Conservation (phyloP, 1,140 invertebrate genomes). For the Ooceraea biroi region DNA sequence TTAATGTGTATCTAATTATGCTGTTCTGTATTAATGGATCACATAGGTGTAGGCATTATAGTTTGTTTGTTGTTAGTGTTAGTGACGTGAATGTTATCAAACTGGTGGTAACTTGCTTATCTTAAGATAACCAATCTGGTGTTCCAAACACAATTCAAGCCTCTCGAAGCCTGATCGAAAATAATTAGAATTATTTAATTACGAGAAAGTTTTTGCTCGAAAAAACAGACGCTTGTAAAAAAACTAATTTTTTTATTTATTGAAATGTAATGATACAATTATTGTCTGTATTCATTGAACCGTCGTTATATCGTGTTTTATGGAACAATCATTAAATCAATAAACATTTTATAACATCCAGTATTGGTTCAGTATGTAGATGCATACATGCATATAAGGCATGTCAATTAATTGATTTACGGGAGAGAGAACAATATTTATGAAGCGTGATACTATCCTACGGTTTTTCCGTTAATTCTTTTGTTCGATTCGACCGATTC, state of each 20-base stretch:
- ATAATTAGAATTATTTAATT: neutral
- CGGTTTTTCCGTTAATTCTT: conserved; percentile 59
- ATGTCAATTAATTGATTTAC: conserved; percentile 62
- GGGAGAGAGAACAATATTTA: conserved; percentile 45
- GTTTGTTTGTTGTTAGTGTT: conserved; percentile 63
- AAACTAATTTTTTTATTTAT: conserved; percentile 29
- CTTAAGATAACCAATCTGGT: conserved; percentile 57
- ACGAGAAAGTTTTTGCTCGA: neutral
- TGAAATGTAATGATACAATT: conserved; percentile 30
- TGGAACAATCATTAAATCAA: conserved; percentile 31
- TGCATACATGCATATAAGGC: conserved; percentile 5
- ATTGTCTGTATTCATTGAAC: conserved; percentile 26
- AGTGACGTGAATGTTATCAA: conserved; percentile 55
- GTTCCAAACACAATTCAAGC: neutral
- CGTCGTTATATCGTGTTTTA: conserved; percentile 15
- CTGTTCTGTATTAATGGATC: conserved; percentile 55
- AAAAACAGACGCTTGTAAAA: neutral
- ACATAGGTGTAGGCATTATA: conserved; percentile 34
- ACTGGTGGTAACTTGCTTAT: conserved; percentile 54
- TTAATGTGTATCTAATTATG: conserved; percentile 58
- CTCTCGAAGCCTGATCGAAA: neutral
- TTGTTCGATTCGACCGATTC: conserved; percentile 55
- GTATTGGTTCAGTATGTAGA: neutral
- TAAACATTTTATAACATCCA: conserved; percentile 49
- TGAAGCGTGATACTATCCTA: conserved; percentile 52